phyloP scores from a whole-genome alignment of 2,797 vertebrate genomes.

The Tapirus indicus region DNA sequence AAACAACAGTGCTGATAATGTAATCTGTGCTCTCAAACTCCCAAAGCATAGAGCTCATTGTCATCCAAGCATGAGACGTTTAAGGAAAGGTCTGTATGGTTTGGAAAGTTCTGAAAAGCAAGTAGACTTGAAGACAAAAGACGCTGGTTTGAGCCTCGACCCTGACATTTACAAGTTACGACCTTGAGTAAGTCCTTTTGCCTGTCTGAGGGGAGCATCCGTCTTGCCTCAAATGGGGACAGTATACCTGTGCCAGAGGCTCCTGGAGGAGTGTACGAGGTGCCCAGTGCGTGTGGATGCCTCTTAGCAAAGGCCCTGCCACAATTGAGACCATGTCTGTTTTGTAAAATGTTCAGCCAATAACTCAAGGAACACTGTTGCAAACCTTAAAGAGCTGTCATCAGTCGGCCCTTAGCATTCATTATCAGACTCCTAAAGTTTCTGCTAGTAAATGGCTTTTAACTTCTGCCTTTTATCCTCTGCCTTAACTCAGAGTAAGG shows the following conservation, averaged over 20 bases:
- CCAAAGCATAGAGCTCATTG: neutral
- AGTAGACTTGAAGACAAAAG: slow-evolving; percentile 29
- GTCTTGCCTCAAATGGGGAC: neutral
- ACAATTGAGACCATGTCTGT: neutral
- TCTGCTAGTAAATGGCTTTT: neutral
- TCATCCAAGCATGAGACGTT: neutral
- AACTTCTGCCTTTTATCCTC: neutral
- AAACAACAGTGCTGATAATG: slow-evolving; percentile 1
- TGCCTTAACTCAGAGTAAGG: neutral
- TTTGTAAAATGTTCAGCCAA: neutral
- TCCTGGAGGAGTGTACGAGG: neutral
- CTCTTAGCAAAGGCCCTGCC: neutral
- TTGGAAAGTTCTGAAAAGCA: slow-evolving; percentile 46
- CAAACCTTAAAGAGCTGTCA: neutral
- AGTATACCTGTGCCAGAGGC: neutral
- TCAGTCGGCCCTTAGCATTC: neutral
- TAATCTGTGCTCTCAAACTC: neutral
- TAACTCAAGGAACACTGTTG: neutral
- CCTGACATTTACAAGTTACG: slow-evolving; percentile 61
- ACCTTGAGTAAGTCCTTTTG: neutral
- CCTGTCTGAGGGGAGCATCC: neutral
- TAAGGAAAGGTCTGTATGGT: slow-evolving; percentile 21
- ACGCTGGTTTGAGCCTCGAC: slow-evolving; percentile 14
- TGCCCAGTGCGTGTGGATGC: neutral
- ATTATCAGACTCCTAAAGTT: neutral